A percentile compares a stretch with the other conserved stretches of the same genome.
Evolutionary conservation across 30 jellyfish, hydroid and myxozoan genomes (phyloP).

Genomic region (Haliclystus octoradiatus): DNA sequence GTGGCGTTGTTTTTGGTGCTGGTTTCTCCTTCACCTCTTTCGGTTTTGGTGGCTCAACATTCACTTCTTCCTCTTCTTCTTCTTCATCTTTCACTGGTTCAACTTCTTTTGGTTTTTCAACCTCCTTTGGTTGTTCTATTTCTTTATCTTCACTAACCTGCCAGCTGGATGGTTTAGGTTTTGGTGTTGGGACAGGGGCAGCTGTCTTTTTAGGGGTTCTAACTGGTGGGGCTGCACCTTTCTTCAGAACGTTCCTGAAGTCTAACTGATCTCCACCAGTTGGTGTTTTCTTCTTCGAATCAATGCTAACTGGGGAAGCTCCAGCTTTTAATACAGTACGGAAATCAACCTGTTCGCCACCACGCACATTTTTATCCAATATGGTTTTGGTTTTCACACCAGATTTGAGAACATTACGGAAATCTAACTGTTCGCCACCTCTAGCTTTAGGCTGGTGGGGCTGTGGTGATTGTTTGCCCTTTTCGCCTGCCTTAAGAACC

Average conservation of each 20-base stretch:
- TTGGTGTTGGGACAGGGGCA: neutral
- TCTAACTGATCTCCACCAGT: slow-evolving; percentile 28
- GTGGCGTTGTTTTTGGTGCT: neutral
- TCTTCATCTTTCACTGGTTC: neutral
- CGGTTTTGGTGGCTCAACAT: slow-evolving; percentile 5
- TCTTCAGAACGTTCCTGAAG: slow-evolving; percentile 24
- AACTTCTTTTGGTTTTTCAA: neutral
- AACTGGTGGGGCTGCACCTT: slow-evolving; percentile 4
- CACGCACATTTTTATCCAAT: slow-evolving; percentile 20
- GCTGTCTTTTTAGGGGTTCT: slow-evolving; percentile 3
- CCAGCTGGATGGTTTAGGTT: neutral
- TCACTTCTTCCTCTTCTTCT: neutral
- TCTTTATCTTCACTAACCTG: neutral
- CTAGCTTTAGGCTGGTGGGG: slow-evolving; percentile 27
- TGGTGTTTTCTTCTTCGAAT: slow-evolving; percentile 6
- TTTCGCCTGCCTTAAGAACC: slow-evolving; percentile 51
- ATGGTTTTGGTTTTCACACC: slow-evolving; percentile 37
- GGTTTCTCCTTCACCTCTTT: neutral
- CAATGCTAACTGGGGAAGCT: slow-evolving; percentile 28
- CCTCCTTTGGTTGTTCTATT: slow-evolving; percentile 8
- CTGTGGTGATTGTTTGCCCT: slow-evolving; percentile 32
- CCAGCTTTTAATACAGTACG: slow-evolving; percentile 54
- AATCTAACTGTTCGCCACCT: slow-evolving; percentile 80
- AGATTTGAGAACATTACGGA: slow-evolving; percentile 57
- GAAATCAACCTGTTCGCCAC: neutral